A percentile compares a stretch with the other conserved stretches of the same genome.
phyloP scores from a whole-genome alignment of 2,888 invertebrate genomes.

The Cinara cedri region DNA sequence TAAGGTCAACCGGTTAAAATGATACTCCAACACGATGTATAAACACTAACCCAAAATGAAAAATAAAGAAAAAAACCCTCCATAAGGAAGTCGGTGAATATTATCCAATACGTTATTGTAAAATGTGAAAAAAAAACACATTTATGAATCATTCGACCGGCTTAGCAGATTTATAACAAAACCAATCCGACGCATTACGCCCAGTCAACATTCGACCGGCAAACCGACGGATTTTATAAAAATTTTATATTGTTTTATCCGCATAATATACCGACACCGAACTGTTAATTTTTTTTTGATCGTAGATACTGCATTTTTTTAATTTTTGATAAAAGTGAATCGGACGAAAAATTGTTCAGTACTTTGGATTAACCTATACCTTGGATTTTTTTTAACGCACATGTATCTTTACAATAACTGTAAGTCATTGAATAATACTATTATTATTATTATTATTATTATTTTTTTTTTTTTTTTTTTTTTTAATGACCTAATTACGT shows the following conservation, averaged over 20 bases:
- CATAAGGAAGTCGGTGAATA: constrained; percentile 36
- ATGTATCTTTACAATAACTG: not conserved
- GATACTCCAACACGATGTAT: not conserved
- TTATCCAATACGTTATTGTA: constrained; percentile 20
- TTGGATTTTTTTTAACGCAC: constrained; percentile 3
- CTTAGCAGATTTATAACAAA: constrained; percentile 16
- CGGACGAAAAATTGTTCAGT: not conserved
- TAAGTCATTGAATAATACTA: constrained; percentile 6
- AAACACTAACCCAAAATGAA: constrained; percentile 8
- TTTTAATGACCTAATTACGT: no score
- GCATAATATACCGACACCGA: no score
- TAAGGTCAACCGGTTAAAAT: constrained; percentile 41
- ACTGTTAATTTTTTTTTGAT: not conserved
- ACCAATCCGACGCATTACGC: not conserved
- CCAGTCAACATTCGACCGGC: constrained; percentile 25
- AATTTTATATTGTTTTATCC: not conserved
- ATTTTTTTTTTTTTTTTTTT: no score
- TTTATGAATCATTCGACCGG: constrained; percentile 29
- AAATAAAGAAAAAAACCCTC: constrained; percentile 28
- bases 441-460: no score
- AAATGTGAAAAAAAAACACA: no score
- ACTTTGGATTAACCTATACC: constrained; percentile 6
- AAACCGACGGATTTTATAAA: not conserved
- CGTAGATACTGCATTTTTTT: not conserved
- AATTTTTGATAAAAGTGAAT: constrained; percentile 5